A percentile compares a stretch with the other conserved stretches of the same genome.
phyloP scores from a whole-genome alignment of 2,113 vertebrate species.

The Platycercus adscitus region DNA sequence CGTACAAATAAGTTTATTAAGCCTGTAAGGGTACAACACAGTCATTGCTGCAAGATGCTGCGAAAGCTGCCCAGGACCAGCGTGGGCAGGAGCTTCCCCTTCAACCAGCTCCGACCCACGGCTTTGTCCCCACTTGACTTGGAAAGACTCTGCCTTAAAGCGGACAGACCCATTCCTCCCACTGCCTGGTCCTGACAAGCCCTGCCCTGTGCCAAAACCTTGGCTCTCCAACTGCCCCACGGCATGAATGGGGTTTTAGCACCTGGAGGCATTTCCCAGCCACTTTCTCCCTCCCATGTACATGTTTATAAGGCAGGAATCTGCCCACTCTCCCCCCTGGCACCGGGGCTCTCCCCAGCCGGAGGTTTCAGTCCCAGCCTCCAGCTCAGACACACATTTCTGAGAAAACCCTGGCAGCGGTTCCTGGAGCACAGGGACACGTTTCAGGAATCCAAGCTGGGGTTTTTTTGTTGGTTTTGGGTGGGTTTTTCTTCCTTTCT shows the following conservation, averaged over 20 bases:
- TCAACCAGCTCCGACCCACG: background rate
- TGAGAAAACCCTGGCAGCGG: constrained; percentile 73
- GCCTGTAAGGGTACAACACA: background rate
- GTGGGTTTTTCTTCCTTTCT: background rate
- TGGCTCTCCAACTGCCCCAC: background rate
- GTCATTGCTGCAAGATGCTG: constrained; percentile 33
- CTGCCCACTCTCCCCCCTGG: background rate
- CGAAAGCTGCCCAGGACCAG: background rate
- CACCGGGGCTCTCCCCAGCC: background rate
- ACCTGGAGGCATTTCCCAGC: constrained; percentile 12
- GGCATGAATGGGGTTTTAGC: background rate
- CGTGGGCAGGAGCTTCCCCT: background rate
- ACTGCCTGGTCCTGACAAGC: fast-evolving
- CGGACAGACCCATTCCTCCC: background rate
- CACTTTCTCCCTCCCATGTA: background rate
- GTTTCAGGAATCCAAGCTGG: constrained; percentile 68
- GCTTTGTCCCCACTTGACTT: background rate
- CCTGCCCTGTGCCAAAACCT: background rate
- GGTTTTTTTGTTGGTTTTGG: background rate
- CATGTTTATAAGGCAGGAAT: background rate
- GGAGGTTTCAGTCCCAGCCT: background rate
- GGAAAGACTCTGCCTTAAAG: background rate
- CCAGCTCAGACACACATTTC: constrained; percentile 68
- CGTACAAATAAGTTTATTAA: constrained; percentile 46
- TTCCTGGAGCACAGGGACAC: constrained; percentile 62